Evolutionary conservation across 2,888 invertebrate genomes (phyloP).

Genomic region (Tortrix viridana): DNA sequence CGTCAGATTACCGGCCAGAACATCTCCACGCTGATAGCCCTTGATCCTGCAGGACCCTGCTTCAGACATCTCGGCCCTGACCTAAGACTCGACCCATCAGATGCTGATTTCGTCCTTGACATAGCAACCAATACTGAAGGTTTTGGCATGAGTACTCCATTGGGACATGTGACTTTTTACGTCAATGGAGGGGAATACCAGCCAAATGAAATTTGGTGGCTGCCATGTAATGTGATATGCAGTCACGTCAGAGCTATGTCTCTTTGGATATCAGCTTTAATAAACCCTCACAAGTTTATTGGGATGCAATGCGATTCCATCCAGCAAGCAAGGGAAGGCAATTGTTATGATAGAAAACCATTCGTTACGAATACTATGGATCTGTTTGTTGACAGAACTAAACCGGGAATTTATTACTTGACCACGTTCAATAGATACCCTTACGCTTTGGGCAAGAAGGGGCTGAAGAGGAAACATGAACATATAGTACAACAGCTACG

Average conservation of each 20-base stretch:
- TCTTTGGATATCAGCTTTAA: conserved; percentile 56
- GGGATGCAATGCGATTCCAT: conserved; percentile 58
- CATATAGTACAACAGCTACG: background rate
- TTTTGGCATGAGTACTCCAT: conserved; percentile 43
- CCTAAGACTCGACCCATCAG: conserved; percentile 43
- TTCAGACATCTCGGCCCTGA: conserved; percentile 43
- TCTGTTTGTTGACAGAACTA: conserved; percentile 48
- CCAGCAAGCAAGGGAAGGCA: conserved; percentile 55
- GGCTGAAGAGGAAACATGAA: conserved; percentile 58
- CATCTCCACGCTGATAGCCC: conserved; percentile 39
- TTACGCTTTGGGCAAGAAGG: conserved; percentile 60
- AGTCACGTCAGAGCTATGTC: conserved; percentile 56
- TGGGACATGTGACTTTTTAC: conserved; percentile 50
- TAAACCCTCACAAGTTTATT: conserved; percentile 55
- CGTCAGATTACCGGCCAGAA: conserved; percentile 43
- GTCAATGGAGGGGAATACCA: conserved; percentile 59
- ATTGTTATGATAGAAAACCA: conserved; percentile 57
- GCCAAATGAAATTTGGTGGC: conserved; percentile 53
- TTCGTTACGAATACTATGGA: conserved; percentile 55
- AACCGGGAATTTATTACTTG: conserved; percentile 56
- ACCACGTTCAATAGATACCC: conserved; percentile 49
- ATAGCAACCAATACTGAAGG: conserved; percentile 46
- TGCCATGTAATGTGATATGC: conserved; percentile 54
- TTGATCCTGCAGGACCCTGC: conserved; percentile 50
- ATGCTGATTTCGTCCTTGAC: conserved; percentile 46